These are phyloP conservation scores for Halesus radiatus DNA, from an alignment of 1,140 invertebrate species.

Conservation along the genomic window DNA sequence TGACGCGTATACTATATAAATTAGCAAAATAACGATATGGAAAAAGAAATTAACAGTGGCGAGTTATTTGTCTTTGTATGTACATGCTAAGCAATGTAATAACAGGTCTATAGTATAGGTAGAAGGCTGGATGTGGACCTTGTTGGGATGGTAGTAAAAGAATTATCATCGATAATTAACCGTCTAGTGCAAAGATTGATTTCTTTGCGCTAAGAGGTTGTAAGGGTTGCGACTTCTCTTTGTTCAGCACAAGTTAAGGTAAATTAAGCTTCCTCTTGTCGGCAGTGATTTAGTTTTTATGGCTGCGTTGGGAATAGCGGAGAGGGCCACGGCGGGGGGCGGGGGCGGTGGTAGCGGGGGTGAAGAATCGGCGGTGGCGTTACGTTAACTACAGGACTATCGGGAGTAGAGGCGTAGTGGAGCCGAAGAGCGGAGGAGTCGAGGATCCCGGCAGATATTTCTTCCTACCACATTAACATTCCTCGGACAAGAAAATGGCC, in stretches of 20 bases:
- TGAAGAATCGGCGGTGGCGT: neutral
- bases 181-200: constrained; percentile 19
- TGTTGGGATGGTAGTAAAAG: neutral
- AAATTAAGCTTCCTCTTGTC: constrained; percentile 40
- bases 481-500: neutral
- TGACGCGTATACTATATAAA: too few relatives aligned
- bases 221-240: constrained; percentile 27
- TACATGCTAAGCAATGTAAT: too few relatives aligned
- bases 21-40: too few relatives aligned
- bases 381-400: constrained; percentile 17
- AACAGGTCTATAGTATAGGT: neutral
- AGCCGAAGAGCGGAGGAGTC: too few relatives aligned
- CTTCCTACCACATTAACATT: constrained; percentile 20
- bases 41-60: too few relatives aligned
- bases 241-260: constrained; percentile 35
- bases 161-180: constrained; percentile 30
- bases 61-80: too few relatives aligned
- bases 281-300: constrained; percentile 49
- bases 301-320: constrained; percentile 43
- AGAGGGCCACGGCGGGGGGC: neutral
- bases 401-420: too few relatives aligned
- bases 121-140: neutral
- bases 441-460: neutral
- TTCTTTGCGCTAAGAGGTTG: constrained; percentile 29
- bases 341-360: neutral